Percentiles rank a stretch among this genome's conserved stretches.
Conservation (phyloP, 35 echinoderm and acorn worm species). For the Hemicentrotus pulcherrimus region DNA sequence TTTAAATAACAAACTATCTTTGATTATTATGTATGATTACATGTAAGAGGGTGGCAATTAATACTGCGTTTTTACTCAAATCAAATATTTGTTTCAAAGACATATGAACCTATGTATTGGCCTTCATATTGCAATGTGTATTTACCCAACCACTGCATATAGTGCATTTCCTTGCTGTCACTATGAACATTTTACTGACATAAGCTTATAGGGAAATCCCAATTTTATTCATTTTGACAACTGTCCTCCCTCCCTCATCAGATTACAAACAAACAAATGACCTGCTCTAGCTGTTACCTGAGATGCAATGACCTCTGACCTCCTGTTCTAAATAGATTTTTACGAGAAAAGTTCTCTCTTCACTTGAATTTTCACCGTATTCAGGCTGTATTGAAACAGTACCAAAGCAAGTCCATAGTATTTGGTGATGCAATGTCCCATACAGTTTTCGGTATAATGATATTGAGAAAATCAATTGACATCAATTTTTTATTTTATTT, state of each 20-base stretch:
- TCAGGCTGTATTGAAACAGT: not conserved
- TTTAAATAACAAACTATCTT: too few relatives aligned
- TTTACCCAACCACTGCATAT: not conserved
- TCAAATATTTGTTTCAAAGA: too few relatives aligned
- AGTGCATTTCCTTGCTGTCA: not conserved
- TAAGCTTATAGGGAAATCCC: not conserved
- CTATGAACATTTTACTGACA: not conserved
- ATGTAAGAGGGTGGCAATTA: too few relatives aligned
- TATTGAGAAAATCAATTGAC: too few relatives aligned
- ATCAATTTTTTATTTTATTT: too few relatives aligned
- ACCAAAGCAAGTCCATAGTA: not conserved
- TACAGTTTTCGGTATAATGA: too few relatives aligned
- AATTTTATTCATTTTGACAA: not conserved
- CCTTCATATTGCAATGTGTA: not conserved
- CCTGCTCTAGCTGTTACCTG: not conserved
- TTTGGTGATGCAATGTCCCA: too few relatives aligned
- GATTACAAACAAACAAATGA: not conserved
- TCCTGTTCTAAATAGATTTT: not conserved
- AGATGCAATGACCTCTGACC: not conserved
- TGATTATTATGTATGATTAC: too few relatives aligned
- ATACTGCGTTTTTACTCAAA: too few relatives aligned
- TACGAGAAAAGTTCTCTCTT: not conserved
- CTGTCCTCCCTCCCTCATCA: not conserved
- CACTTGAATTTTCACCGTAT: not conserved
- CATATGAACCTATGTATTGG: too few relatives aligned